Conservation (phyloP, 2,113 vertebrate genomes). For the Fukomys damarensis region DNA sequence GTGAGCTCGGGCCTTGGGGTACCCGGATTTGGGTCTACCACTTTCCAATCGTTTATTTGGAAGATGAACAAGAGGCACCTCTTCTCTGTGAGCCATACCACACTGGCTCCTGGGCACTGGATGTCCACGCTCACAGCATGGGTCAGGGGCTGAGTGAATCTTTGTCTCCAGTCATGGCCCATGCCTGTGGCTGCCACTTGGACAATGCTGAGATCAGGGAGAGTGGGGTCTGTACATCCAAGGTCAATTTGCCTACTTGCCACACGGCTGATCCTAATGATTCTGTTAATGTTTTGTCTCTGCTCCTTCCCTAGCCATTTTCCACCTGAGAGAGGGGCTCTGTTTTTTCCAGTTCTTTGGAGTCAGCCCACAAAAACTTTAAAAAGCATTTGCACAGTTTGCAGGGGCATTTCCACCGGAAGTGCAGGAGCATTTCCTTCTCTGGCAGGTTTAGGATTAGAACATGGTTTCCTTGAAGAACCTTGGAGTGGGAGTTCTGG, state of each 20-base stretch:
- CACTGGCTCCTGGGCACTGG: not conserved
- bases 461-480: not conserved
- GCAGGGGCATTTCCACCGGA: not conserved
- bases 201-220: not conserved
- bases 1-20: not conserved
- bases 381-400: not conserved
- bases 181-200: not conserved
- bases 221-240: accelerated
- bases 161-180: not conserved
- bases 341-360: not conserved
- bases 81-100: not conserved
- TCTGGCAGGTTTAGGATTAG: not conserved
- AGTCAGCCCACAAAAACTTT: not conserved
- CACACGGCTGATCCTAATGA: not conserved
- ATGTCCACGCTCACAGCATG: not conserved
- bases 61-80: not conserved
- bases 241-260: not conserved
- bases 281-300: not conserved
- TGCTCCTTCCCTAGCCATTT: not conserved
- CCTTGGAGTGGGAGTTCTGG: too few relatives aligned
- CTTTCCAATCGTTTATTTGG: not conserved
- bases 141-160: accelerated
- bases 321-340: not conserved
- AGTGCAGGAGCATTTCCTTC: not conserved
- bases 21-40: not conserved